Percentiles rank a stretch among this genome's conserved stretches.
Conservation (phyloP, 1,140 invertebrate genomes). For the Sitodiplosis mosellana region DNA sequence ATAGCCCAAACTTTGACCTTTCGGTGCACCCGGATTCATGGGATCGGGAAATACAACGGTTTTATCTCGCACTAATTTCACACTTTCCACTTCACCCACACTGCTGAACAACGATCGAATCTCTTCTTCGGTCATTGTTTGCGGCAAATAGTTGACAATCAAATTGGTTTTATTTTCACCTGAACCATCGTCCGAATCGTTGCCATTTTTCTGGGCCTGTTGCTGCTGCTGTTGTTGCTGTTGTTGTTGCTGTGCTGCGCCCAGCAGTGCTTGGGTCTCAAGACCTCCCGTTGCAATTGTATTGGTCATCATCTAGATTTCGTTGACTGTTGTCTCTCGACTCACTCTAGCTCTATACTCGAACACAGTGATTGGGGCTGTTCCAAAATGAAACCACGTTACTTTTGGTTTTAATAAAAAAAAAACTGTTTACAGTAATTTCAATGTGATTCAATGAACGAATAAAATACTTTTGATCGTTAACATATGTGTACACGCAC, state of each 20-base stretch:
- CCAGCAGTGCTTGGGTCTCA: slow-evolving; percentile 28
- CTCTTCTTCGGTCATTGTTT: slow-evolving; percentile 84
- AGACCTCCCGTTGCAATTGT: slow-evolving; percentile 27
- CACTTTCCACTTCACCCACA: slow-evolving; percentile 77
- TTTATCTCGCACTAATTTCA: slow-evolving; percentile 79
- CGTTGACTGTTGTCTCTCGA: too few relatives aligned
- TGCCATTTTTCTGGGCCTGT: slow-evolving; percentile 11
- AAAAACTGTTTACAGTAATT: too few relatives aligned
- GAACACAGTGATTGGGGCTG: too few relatives aligned
- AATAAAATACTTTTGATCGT: too few relatives aligned
- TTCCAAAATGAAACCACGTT: too few relatives aligned
- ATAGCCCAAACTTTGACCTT: slow-evolving; percentile 73
- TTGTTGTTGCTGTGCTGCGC: slow-evolving; percentile 41
- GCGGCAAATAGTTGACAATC: slow-evolving; percentile 82
- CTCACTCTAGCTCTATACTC: too few relatives aligned
- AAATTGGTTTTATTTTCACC: slow-evolving; percentile 44
- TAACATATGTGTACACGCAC: too few relatives aligned
- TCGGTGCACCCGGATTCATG: slow-evolving; percentile 19
- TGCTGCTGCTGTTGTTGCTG: slow-evolving; percentile 24
- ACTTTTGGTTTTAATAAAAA: too few relatives aligned
- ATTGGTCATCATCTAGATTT: slow-evolving; percentile 20
- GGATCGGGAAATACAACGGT: slow-evolving; percentile 39
- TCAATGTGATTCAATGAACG: too few relatives aligned
- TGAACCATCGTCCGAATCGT: slow-evolving; percentile 3
- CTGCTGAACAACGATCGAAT: slow-evolving; percentile 66